phyloP scores from a whole-genome alignment of 1,140 invertebrate species.

The Diorhabda sublineata region DNA sequence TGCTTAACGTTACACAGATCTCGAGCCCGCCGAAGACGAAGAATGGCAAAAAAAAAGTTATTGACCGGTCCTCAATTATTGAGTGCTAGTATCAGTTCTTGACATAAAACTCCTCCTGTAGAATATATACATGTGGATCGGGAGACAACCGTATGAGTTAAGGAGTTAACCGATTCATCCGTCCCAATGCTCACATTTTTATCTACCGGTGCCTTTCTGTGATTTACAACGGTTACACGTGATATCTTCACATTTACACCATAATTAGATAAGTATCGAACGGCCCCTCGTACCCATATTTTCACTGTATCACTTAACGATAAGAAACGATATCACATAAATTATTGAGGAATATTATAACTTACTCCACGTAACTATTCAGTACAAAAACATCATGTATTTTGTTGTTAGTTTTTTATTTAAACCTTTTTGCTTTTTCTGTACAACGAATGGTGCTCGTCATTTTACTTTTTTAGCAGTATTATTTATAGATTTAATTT shows the following conservation, averaged over 20 bases:
- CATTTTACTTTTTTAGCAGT: too few species aligned
- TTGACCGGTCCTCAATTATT: constrained; percentile 45
- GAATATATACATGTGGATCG: constrained; percentile 85
- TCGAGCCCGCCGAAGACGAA: constrained; percentile 43
- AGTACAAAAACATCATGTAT: too few species aligned
- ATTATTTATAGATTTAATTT: too few species aligned
- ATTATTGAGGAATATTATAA: too few species aligned
- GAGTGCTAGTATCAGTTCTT: constrained; percentile 55
- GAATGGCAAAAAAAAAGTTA: constrained; percentile 55
- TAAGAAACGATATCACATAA: too few species aligned
- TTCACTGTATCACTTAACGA: too few species aligned
- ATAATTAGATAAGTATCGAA: not conserved
- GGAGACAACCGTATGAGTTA: constrained; percentile 76
- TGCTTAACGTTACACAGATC: constrained; percentile 47
- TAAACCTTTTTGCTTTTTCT: too few species aligned
- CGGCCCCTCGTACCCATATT: too few species aligned
- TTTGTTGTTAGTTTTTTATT: too few species aligned
- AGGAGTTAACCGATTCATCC: constrained; percentile 39
- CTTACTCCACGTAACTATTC: too few species aligned
- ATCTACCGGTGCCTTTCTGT: constrained; percentile 43
- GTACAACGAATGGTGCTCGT: too few species aligned
- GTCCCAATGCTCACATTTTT: constrained; percentile 47
- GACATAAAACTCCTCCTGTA: constrained; percentile 80
- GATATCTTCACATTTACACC: constrained; percentile 25
- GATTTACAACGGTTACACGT: constrained; percentile 33